Base-by-base conservation (phyloP, 2,113 vertebrate species). In the Psilopsiagon aurifrons region DNA sequence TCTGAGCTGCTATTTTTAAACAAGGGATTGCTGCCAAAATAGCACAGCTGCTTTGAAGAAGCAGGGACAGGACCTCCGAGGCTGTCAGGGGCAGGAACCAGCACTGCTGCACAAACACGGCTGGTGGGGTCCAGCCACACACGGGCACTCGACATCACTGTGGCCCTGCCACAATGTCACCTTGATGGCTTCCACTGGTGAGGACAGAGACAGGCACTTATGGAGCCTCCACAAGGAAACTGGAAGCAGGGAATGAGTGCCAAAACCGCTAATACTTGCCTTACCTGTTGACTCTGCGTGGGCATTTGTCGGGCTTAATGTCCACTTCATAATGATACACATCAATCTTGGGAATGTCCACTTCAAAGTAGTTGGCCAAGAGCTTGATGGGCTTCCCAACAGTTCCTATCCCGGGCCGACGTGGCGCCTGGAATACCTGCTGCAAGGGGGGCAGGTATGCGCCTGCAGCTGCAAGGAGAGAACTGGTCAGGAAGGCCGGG, bases 331-430 rank as follows among this genome's bases (percentile, higher is more conserved):
- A 99, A 96, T 99, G 99, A 96, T 98, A 99, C 82, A 99, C 99
- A 75, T 99, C 99, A 84, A 99, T 99, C 98, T 99, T 99, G 96
- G 99, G 99, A 98, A 99, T 99, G 98, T 99, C 99, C 97, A 99
- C 99, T 94, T 99, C 99, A 94, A 99, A 99, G 97, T 99, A 99
- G 98, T 99, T 99, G 97, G 99, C 99, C 97, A 99, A 98, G 96
- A 99, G 98, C 97, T 99, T 99, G 98, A 99, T 99, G 96, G 99
- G 99, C 96, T 99, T 99, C 95, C 99, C 99, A 37, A 99, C 99
- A 2, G 99, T 99, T 96, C 99, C 99, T 98, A 99, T 99, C 94
- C 99, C 99, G 22, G 99, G 99, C 96, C 99, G 98, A 52, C 99
- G 99, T 3, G 99, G 99, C 22, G 99, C 99, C 96, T 99, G 99